Percentiles rank a stretch among this genome's conserved stretches.
Conservation (phyloP, 2,888 invertebrate genomes). For the Oxycera nigricornis region DNA sequence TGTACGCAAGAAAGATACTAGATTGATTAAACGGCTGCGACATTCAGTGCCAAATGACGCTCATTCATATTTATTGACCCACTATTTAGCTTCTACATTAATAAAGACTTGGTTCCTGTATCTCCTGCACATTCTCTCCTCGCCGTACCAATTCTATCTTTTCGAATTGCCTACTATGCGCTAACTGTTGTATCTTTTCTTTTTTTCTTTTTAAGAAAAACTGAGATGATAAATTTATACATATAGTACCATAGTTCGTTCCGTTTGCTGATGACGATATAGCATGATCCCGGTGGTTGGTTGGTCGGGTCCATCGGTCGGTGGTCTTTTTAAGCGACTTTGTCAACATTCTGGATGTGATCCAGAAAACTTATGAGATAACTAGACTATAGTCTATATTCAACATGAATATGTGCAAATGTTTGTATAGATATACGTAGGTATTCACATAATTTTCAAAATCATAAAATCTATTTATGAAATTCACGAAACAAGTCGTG, state of each 20-base stretch:
- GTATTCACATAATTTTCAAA: background rate
- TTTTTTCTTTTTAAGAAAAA: background rate
- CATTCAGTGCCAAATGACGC: slow-evolving; percentile 8
- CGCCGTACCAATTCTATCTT: no score
- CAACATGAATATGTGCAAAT: background rate
- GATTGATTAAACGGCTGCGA: background rate
- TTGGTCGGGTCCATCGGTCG: slow-evolving; percentile 17
- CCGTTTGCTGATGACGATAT: background rate
- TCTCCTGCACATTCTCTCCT: background rate
- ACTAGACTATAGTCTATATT: slow-evolving; percentile 13
- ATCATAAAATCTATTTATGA: slow-evolving; percentile 10
- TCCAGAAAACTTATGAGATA: slow-evolving; percentile 31
- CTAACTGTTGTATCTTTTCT: background rate
- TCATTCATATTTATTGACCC: slow-evolving; percentile 31
- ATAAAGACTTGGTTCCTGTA: background rate
- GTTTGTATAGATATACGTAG: background rate
- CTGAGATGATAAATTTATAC: background rate
- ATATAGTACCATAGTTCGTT: background rate
- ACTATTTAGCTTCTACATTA: background rate
- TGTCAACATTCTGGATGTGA: slow-evolving; percentile 32
- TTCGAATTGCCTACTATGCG: background rate
- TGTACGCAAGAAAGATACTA: no score
- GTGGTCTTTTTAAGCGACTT: slow-evolving; percentile 7
- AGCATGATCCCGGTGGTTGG: slow-evolving; percentile 3
- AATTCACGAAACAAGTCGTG: background rate